Evolutionary conservation across 2,797 vertebrate genomes (phyloP), one percentile per base, ranked within the genome.

Genomic region (Amblyopsis hoosieri): DNA sequence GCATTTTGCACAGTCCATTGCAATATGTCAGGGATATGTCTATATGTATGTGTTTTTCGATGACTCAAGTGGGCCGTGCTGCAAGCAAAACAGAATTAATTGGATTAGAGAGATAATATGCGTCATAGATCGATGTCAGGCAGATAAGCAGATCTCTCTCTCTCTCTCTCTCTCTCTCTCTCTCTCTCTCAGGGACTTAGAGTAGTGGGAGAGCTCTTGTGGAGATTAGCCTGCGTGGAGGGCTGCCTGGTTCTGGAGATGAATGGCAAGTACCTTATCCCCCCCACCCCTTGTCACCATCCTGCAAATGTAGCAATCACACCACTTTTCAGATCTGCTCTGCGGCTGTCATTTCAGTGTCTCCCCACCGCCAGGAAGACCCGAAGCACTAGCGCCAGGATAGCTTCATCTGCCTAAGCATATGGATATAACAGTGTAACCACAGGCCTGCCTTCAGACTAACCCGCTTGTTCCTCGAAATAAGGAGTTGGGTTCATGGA

Each of bases 91-190:
- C 69, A 68, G 68, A 79, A 87, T 82, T 81, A 89, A 92, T 84
- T 88, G 89, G 90, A 90, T 91, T 87, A 91, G 67, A 68, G 72
- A 23, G 69, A 69, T 79, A 80, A 86, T 85, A 84, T 88, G 83
- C 80, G 74, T 91, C 90, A 90, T 74, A 85, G 89, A 92, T 92
- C 84, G 74, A 92, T 87, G 77, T 76, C 83, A 78, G 79, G 78
- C 82, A 81, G 76, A 79, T 78, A 74, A 67, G 23, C 45, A 37
- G 81, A 83, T 80, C 65, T 79, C 57, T 57, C 19, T 66, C 48
- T 51, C 54, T 19, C 56, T 17, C 15, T 29, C 57, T 58, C 45
- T 46, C 15, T 58, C 57, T 58, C 10, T 23, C 59, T 61, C n/a
- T 54, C 49, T 65, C 14, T 45, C 45, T 47, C 53, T 23, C 66